Evolutionary conservation across 2,797 vertebrate species (phyloP), one percentile per base, ranked within the genome.

Genomic region (Rallus crepitans): DNA sequence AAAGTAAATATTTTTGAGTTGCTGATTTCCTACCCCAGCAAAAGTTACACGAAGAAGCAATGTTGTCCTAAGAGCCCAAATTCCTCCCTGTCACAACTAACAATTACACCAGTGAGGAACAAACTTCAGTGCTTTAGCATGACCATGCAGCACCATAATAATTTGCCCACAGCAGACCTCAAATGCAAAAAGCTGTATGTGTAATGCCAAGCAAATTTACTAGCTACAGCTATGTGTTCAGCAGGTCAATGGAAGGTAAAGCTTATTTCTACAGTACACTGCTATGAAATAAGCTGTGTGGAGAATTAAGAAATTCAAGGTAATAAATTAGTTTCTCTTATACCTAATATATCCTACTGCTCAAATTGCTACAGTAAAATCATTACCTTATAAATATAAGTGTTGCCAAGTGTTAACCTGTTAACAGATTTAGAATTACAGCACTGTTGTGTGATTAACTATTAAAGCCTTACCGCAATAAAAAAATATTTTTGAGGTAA

Each of bases 241-340:
- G 42, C 27, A 63, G 52, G 63, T 84, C 82, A 89, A 1, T 33
- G 40, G 59, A 91, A 84, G 19, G 79, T 45, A 93, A 84, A 77
- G 85, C 88, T 82, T 84, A 87, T 61, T 87, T 89, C 83, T 75
- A 23, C 0, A 0, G 40, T 40, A 71, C 9, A 1, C 2, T 64
- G 68, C 45, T 73, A 60, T 61, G 75, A 87, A 85, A 78, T 87
- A 92, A 92, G 8, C 19, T 84, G 64, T 24, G 45, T 53, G 57
- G 63, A 97, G 37, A 89, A 95, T 90, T 84, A 90, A 96, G 88
- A 95, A 96, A 95, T 85, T 65, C 68, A 82, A 89, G 35, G 71
- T 57, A 95, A 89, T 79, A 90, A 82, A 89, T 86, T 78, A 0
- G 5, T 90, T 93, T 93, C 11, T 52, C 40, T 87, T 84, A 81